Evolutionary conservation across 2,113 vertebrate species (phyloP).

Genomic region (Rafetus swinhoei): DNA sequence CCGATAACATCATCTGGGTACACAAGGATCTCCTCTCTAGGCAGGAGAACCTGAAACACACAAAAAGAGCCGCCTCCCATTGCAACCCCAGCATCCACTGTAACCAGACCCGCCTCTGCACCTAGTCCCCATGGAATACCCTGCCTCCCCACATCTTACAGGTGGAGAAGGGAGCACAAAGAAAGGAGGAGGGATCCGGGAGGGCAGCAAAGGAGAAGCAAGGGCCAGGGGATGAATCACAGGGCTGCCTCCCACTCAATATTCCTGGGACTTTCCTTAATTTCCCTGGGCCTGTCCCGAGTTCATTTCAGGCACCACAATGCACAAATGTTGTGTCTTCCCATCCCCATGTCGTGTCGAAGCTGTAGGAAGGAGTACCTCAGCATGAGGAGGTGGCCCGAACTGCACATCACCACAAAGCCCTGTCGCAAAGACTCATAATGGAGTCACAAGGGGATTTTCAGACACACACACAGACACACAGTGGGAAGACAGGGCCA

Average conservation of each 20-base stretch:
- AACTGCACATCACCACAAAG: neutral
- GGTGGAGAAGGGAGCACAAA: neutral
- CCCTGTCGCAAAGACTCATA: too few species aligned
- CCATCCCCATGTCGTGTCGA: neutral
- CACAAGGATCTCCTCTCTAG: slow-evolving; percentile 66
- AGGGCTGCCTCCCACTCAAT: neutral
- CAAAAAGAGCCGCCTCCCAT: neutral
- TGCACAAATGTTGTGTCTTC: neutral
- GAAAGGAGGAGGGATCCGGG: neutral
- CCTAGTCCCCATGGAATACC: neutral
- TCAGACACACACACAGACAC: neutral
- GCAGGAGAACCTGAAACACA: slow-evolving; percentile 69
- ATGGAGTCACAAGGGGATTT: neutral
- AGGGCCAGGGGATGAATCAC: neutral
- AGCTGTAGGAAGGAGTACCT: neutral
- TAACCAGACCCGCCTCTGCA: too few species aligned
- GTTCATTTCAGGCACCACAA: neutral
- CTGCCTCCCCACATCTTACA: neutral
- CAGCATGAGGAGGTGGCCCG: neutral
- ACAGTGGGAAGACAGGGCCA: neutral
- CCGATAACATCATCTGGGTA: slow-evolving; percentile 83
- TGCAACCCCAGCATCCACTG: neutral
- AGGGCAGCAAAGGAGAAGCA: neutral
- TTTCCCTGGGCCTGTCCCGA: neutral
- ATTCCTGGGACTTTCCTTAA: neutral